Conservation (phyloP, 2,888 invertebrate species). For the Copidosoma aretas region DNA sequence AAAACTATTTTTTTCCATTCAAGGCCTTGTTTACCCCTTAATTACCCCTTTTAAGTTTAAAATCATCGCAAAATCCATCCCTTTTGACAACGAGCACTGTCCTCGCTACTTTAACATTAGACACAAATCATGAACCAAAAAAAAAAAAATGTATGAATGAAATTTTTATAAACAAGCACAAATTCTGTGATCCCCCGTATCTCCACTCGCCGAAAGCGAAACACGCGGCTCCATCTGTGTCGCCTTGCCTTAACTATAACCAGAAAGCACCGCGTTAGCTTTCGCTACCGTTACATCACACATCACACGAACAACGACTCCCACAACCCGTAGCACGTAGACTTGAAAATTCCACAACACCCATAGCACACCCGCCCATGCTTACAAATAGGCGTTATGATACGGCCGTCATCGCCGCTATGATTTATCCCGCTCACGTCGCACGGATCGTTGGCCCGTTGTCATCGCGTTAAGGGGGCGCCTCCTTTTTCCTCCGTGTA, state of each 20-base stretch:
- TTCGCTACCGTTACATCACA: too few species aligned
- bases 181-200: too few species aligned
- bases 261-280: not conserved
- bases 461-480: not conserved
- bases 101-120: too few species aligned
- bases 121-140: too few species aligned
- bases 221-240: constrained; percentile 33
- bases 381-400: not conserved
- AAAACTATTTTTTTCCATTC: too few species aligned
- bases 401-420: constrained; percentile 3
- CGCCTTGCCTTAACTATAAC: not conserved
- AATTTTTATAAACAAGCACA: too few species aligned
- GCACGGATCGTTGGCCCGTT: constrained; percentile 12
- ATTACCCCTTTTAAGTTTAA: too few species aligned
- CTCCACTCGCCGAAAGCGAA: not conserved
- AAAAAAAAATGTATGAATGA: too few species aligned
- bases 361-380: not conserved
- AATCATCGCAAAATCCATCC: too few species aligned
- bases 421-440: constrained; percentile 21
- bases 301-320: not conserved
- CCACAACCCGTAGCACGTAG: not conserved
- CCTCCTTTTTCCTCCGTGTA: too few species aligned
- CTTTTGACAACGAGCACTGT: too few species aligned
- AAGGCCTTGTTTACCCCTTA: too few species aligned
- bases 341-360: not conserved